Evolutionary conservation across 2,888 invertebrate genomes (phyloP).

Genomic region (Zaprionus lineosus): DNA sequence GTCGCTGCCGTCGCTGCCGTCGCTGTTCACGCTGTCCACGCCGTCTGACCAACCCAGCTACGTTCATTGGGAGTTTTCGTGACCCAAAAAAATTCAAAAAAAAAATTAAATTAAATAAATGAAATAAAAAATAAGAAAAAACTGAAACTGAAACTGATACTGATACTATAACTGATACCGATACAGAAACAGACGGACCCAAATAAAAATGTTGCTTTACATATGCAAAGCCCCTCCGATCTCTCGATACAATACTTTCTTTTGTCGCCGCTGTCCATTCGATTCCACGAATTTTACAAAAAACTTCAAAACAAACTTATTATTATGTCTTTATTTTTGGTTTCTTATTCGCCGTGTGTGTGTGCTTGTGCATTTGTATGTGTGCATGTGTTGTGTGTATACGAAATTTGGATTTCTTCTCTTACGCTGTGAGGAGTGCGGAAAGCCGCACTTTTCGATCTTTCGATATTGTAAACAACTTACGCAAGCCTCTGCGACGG

Average conservation of each 20-base stretch:
- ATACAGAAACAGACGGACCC: no score
- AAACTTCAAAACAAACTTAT: conserved; percentile 34
- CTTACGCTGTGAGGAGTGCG: not conserved
- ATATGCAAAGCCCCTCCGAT: not conserved
- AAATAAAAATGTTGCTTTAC: not conserved
- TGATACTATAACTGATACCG: no score
- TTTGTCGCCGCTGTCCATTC: conserved; percentile 39
- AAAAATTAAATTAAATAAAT: no score
- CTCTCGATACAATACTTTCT: conserved; percentile 47
- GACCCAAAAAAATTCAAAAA: conserved; percentile 65
- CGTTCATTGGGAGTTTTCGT: conserved; percentile 48
- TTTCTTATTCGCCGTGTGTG: conserved; percentile 8
- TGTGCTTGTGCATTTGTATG: no score
- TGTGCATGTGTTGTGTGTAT: no score
- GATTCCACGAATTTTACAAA: conserved; percentile 46
- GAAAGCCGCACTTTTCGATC: conserved; percentile 39
- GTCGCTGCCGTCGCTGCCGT: conserved; percentile 19
- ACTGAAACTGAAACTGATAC: no score
- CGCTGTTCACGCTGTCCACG: conserved; percentile 17
- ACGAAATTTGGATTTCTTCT: conserved; percentile 9
- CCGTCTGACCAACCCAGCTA: conserved; percentile 53
- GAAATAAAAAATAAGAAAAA: no score
- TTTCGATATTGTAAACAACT: conserved; percentile 76
- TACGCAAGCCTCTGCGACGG: conserved; percentile 62
- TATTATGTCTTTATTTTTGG: conserved; percentile 22